These are phyloP conservation scores for Parnassius glacialis DNA, from an alignment of 2,888 invertebrate genomes.

Conservation along the genomic window DNA sequence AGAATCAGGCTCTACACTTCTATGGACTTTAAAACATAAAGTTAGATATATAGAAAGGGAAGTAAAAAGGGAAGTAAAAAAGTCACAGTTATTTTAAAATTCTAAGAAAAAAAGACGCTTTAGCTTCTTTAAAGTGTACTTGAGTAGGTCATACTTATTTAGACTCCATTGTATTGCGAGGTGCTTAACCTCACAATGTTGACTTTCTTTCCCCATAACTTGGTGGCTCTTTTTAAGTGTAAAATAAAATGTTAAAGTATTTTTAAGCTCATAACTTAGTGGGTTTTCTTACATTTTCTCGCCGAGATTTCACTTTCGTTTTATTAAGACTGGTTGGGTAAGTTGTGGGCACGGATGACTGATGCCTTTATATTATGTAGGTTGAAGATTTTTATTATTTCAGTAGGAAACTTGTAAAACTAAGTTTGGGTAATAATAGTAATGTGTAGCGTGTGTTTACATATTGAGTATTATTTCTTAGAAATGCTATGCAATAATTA, in stretches of 20 bases:
- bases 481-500: no score
- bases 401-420: not conserved
- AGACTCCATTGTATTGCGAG: constrained; percentile 15
- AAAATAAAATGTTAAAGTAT: constrained; percentile 19
- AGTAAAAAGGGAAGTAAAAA: no score
- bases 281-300: constrained; percentile 13
- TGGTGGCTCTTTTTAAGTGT: constrained; percentile 16
- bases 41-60: no score
- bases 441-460: no score
- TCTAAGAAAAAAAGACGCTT: no score
- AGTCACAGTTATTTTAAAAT: no score
- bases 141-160: no score
- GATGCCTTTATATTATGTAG: not conserved
- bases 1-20: no score
- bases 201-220: constrained; percentile 44
- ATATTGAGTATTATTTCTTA: no score
- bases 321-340: constrained; percentile 1
- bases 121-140: no score
- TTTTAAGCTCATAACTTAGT: constrained; percentile 10
- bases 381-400: no score
- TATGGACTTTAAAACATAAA: no score
- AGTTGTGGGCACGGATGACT: not conserved
- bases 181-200: not conserved
- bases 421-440: not conserved
- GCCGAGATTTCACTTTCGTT: constrained; percentile 16